Conservation (phyloP, 2,797 vertebrate genomes). For the Lophura swinhoii region DNA sequence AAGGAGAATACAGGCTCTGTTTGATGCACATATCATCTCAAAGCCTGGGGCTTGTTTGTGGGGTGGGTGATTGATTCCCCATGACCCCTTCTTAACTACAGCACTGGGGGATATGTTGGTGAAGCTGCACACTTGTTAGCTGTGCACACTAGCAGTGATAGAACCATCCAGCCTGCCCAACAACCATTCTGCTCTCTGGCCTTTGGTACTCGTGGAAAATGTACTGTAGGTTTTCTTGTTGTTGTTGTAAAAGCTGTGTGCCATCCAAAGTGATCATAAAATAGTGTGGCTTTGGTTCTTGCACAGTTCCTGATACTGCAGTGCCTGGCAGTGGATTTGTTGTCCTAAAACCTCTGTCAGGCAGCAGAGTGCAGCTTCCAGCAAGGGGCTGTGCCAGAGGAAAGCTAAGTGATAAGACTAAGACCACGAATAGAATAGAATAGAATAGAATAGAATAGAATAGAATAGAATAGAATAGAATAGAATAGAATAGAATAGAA, state of each 20-base stretch:
- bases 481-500: too few relatives aligned
- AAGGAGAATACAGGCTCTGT: rapidly evolving
- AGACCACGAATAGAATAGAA: neutral
- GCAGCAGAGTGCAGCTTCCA: neutral
- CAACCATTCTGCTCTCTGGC: neutral
- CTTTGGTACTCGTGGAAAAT: neutral
- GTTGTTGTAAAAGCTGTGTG: neutral
- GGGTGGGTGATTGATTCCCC: neutral
- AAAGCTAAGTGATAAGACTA: neutral
- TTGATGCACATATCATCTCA: neutral
- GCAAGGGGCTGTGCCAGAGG: neutral
- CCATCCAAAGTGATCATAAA: neutral
- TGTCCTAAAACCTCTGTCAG: neutral
- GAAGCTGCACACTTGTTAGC: neutral
- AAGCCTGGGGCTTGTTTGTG: neutral
- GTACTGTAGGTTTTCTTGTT: neutral
- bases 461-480: too few relatives aligned
- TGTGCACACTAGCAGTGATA: neutral
- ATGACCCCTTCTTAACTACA: neutral
- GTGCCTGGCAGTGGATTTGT: neutral
- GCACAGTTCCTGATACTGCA: rapidly evolving
- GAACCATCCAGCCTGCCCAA: neutral
- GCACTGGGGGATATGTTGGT: neutral
- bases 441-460: too few relatives aligned
- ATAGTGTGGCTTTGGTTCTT: neutral